Percentiles rank a stretch among this genome's conserved stretches.
phyloP scores from a whole-genome alignment of 2,888 invertebrate genomes.

The Microctonus aethiopoides region DNA sequence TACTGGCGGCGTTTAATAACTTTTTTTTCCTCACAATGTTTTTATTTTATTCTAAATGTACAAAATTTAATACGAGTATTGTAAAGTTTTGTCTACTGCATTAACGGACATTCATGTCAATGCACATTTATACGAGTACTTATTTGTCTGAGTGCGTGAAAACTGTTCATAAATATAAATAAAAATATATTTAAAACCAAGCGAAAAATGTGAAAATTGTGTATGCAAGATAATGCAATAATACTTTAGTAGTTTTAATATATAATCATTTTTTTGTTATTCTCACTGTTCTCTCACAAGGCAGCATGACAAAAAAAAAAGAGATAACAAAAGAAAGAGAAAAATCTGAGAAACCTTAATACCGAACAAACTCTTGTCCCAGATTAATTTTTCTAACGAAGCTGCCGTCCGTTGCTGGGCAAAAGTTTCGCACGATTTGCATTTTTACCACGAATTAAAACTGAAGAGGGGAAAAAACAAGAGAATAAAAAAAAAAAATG shows the following conservation, averaged over 20 bases:
- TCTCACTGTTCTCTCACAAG: constrained; percentile 2
- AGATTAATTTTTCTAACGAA: constrained; percentile 45
- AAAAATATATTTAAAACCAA: neutral
- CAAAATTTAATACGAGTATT: neutral
- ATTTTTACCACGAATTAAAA: constrained; percentile 40
- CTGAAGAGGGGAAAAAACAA: constrained; percentile 23
- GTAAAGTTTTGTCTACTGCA: neutral
- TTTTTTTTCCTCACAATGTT: neutral
- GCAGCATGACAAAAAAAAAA: neutral
- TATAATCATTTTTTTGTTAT: neutral
- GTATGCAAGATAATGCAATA: constrained; percentile 12
- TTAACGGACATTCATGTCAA: neutral
- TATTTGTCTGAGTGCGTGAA: neutral
- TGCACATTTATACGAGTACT: neutral
- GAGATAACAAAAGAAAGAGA: constrained; percentile 17
- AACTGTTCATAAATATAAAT: neutral
- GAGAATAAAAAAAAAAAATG: constrained; percentile 21
- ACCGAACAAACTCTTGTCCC: constrained; percentile 34
- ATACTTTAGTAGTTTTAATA: neutral
- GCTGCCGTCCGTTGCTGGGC: constrained; percentile 26
- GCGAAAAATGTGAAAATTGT: neutral
- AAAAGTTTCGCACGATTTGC: constrained; percentile 37
- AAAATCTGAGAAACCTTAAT: constrained; percentile 39
- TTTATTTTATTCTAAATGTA: neutral
- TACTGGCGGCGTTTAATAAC: neutral